Base-by-base conservation (phyloP, 2,113 vertebrate species). In the Istiophorus platypterus region DNA sequence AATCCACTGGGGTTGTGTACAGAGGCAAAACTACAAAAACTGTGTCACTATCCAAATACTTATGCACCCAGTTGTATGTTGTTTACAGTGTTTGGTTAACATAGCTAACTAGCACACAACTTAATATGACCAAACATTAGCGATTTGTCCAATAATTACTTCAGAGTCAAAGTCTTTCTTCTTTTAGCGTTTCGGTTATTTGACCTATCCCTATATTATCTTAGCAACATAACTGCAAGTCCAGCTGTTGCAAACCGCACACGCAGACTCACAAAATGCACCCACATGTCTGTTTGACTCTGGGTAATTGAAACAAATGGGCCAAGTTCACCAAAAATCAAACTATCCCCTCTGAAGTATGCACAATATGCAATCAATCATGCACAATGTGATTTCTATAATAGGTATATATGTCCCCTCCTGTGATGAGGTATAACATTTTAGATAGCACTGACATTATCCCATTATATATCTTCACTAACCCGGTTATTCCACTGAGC, bases 401-500 rank as follows among this genome's bases (percentile, higher is more conserved):
- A 75, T 72, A 72, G 39, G 26, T 61, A 65, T 10, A 74, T 52
- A n/a, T 66, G 15, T 80, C 26, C n/a, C 51, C 51, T n/a, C 7
- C 31, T 68, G n/a, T 71, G 85, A 66, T 82, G 42, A 81, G 42
- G 17, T 57, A 69, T 72, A 71, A 78, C 47, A 72, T 85, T 88
- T 85, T 72, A 75, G 61, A 80, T 27, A 29, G 59, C 62, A 24
- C n/a, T 61, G 79, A 80, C 78, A 84, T 84, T 71, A 89, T 87
- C 41, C 78, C 52, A 69, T 88, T 82, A 78, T 31, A 61, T 26
- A 41, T 61, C 58, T 56, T 67, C 61, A 63, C 10, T 89, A 90
- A 92, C 85, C 74, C 61, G 76, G 45, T 90, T 91, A 88, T 66
- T 78, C 22, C n/a, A n/a, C 37, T 13, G 56, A 84, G 73, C 62